Evolutionary conservation across 1,140 invertebrate genomes (phyloP).

Genomic region (Phthorimaea operculella): DNA sequence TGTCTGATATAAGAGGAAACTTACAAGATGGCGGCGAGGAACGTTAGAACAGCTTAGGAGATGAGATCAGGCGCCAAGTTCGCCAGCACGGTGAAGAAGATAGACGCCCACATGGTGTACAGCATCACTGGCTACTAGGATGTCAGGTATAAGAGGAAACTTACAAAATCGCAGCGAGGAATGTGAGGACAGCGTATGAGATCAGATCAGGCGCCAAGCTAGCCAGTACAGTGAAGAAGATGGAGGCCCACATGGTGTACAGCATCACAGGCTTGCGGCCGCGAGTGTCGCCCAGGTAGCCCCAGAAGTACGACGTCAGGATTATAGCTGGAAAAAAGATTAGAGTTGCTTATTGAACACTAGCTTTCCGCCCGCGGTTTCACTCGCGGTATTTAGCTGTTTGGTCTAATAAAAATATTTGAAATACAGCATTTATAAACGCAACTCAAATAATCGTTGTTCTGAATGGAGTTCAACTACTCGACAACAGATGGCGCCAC

Average conservation of each 20-base stretch:
- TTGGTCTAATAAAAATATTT: no score
- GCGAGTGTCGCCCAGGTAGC: constrained; percentile 80
- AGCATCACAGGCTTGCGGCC: constrained; percentile 78
- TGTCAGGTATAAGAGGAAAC: no score
- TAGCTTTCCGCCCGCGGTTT: no score
- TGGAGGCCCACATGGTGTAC: constrained; percentile 74
- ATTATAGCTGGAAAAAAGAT: constrained; percentile 59
- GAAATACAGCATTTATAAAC: no score
- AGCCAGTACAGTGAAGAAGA: constrained; percentile 72
- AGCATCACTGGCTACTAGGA: constrained; percentile 75
- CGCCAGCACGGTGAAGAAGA: constrained; percentile 72
- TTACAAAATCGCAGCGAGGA: constrained; percentile 82
- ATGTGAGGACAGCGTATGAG: constrained; percentile 75
- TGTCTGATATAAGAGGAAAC: no score
- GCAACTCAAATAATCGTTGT: no score
- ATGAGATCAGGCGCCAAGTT: constrained; percentile 77
- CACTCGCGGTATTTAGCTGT: no score
- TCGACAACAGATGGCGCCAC: no score
- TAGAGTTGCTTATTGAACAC: not conserved
- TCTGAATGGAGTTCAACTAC: no score
- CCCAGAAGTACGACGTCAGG: constrained; percentile 76
- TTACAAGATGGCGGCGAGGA: constrained; percentile 82
- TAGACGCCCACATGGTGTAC: constrained; percentile 74
- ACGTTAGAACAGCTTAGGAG: constrained; percentile 75
- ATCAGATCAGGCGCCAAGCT: constrained; percentile 77